phyloP scores from a whole-genome alignment of 2,797 vertebrate genomes.

The Syncerus caffer region DNA sequence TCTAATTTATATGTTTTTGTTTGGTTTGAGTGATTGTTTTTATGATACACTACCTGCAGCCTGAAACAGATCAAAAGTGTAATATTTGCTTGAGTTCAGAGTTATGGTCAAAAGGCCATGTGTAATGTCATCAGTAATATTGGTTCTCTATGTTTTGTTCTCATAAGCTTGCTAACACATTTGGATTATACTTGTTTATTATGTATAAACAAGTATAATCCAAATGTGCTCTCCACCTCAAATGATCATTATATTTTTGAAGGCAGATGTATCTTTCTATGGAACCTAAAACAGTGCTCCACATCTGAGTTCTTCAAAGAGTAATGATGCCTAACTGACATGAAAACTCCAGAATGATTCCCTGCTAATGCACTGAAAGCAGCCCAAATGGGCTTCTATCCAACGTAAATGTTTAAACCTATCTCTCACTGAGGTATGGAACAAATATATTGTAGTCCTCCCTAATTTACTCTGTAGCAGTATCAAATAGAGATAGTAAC shows the following conservation, averaged over 20 bases:
- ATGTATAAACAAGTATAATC: background rate
- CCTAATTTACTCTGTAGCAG: background rate
- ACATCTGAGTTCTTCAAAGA: background rate
- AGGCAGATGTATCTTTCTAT: background rate
- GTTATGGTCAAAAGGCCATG: background rate
- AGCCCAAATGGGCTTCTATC: background rate
- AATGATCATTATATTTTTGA: conserved; percentile 1
- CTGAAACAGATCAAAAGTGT: conserved; percentile 4
- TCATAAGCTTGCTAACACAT: background rate
- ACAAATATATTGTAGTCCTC: background rate
- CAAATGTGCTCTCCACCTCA: background rate
- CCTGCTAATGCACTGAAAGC: background rate
- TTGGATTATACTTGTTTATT: background rate
- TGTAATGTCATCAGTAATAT: background rate
- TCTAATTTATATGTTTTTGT: background rate
- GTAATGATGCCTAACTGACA: background rate
- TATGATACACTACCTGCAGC: background rate
- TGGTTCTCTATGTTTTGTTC: background rate
- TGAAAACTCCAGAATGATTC: conserved; percentile 26
- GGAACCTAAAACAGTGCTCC: background rate
- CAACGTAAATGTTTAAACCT: background rate
- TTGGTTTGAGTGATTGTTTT: background rate
- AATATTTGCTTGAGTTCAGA: background rate
- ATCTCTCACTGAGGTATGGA: background rate
- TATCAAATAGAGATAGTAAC: background rate